Conservation (phyloP, 2,113 vertebrate species). For the Alligator sinensis region DNA sequence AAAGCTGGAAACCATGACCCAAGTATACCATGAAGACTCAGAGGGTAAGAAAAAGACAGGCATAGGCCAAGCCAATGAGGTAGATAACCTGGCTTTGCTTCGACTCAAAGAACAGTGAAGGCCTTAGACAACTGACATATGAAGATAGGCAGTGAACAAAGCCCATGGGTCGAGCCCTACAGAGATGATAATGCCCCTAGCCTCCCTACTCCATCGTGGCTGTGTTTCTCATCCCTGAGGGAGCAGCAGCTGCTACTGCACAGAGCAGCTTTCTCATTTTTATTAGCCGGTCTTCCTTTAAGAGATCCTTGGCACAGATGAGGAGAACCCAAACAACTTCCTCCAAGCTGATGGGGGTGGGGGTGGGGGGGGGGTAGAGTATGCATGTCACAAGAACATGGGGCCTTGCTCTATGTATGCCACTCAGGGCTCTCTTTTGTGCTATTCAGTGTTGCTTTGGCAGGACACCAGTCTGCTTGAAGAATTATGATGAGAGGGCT, state of each 20-base stretch:
- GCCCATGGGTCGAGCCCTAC: background rate
- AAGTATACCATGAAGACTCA: background rate
- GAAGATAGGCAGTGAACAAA: background rate
- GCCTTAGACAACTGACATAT: accelerated
- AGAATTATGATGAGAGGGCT: background rate
- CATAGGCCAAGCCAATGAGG: background rate
- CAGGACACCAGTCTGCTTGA: background rate
- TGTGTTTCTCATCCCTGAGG: accelerated
- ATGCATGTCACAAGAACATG: background rate
- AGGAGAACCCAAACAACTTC: background rate
- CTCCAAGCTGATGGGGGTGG: background rate
- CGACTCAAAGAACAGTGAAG: background rate
- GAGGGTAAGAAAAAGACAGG: background rate
- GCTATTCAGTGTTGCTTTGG: background rate
- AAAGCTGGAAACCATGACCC: background rate
- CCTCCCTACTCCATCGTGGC: background rate
- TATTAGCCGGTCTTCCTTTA: background rate
- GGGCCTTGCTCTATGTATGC: background rate
- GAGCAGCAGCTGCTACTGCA: background rate
- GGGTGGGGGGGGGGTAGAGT: background rate
- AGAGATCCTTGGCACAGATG: background rate
- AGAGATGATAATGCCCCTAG: background rate
- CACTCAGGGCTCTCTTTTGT: background rate
- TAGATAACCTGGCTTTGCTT: background rate
- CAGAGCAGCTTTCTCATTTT: background rate